Conservation (phyloP, 1,140 invertebrate genomes). For the Pseudomyrmex flavicornis region DNA sequence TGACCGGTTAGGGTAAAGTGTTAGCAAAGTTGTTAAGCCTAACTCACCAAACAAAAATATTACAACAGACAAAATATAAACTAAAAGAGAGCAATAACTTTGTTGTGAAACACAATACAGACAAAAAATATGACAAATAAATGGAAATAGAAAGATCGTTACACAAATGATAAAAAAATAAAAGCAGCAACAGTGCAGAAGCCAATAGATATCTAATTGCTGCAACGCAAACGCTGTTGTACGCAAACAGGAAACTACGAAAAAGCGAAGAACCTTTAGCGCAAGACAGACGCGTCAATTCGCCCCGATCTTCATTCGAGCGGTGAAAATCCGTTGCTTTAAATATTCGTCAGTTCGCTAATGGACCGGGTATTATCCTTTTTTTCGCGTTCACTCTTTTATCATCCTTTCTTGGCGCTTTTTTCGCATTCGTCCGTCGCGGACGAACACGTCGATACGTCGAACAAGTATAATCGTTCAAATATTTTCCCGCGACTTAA, state of each 20-base stretch:
- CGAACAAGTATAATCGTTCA: not conserved
- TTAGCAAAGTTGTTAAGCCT: no score
- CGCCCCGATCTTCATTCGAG: slow-evolving; percentile 64
- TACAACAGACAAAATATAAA: no score
- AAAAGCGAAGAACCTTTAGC: slow-evolving; percentile 35
- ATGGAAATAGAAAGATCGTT: no score
- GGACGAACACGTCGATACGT: not conserved
- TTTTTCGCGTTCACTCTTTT: slow-evolving; percentile 64
- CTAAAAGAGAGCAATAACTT: no score
- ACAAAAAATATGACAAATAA: no score
- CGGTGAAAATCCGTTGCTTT: slow-evolving; percentile 69
- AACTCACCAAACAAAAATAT: no score
- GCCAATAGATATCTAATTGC: slow-evolving; percentile 61
- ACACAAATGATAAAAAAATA: no score
- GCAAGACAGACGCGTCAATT: slow-evolving; percentile 68
- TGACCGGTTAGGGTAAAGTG: no score
- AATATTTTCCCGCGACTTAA: not conserved
- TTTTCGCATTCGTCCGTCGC: not conserved
- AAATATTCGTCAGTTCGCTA: slow-evolving; percentile 72
- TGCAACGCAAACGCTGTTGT: slow-evolving; percentile 66
- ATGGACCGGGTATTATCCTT: slow-evolving; percentile 62
- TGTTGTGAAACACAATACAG: no score
- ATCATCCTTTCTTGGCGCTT: slow-evolving; percentile 28
- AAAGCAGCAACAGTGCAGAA: no score
- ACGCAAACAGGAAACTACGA: slow-evolving; percentile 10